A percentile compares a stretch with the other conserved stretches of the same genome.
Evolutionary conservation across 2,797 vertebrate species (phyloP).

Genomic region (Chiloscyllium punctatum): DNA sequence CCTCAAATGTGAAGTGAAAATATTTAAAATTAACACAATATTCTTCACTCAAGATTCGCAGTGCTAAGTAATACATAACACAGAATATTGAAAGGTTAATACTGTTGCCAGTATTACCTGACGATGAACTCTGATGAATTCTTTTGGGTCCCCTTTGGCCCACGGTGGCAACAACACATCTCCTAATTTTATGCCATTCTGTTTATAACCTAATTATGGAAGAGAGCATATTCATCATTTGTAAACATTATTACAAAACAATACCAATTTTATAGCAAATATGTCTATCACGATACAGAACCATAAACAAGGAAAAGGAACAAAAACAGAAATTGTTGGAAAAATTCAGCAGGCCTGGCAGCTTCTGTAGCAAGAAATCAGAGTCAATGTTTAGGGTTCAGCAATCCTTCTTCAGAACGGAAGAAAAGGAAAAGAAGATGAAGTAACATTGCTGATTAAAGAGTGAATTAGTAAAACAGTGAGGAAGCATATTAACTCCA

Average conservation of each 20-base stretch:
- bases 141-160: conserved; percentile 94
- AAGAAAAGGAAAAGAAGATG: no score
- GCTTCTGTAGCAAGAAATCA: no score
- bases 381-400: no score
- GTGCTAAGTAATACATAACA: background rate
- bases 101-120: conserved; percentile 62
- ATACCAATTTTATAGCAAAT: background rate
- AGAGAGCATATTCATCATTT: background rate
- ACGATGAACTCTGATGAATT: conserved; percentile 95
- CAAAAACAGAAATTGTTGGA: no score
- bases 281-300: background rate
- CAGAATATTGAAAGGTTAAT: conserved; percentile 23
- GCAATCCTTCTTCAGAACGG: no score
- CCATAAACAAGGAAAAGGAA: background rate
- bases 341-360: no score
- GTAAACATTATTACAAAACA: background rate
- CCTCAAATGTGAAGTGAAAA: background rate
- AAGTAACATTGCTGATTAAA: no score
- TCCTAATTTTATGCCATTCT: conserved; percentile 89
- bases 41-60: background rate
- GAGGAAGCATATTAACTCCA: no score
- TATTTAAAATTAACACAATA: background rate
- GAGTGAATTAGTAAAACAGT: no score
- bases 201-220: conserved; percentile 74
- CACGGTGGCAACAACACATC: conserved; percentile 90